phyloP scores from a whole-genome alignment of 2,113 vertebrate genomes.

The Takifugu flavidus region DNA sequence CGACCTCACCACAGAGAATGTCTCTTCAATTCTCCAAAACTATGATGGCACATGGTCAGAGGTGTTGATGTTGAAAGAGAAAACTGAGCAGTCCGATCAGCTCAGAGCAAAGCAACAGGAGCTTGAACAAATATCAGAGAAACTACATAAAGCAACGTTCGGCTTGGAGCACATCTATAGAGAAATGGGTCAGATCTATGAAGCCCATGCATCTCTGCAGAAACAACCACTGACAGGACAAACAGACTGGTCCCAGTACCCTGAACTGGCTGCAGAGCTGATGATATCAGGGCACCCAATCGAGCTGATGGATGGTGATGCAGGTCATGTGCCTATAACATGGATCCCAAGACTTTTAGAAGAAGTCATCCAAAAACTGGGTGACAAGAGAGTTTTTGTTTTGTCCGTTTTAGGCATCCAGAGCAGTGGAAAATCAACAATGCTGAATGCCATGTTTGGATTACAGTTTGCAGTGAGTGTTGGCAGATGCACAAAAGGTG shows the following conservation, averaged over 20 bases:
- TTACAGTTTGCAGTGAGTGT: conserved; percentile 74
- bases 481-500: conserved; percentile 74
- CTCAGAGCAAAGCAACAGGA: conserved; percentile 22
- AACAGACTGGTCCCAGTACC: conserved; percentile 40
- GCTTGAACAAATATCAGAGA: conserved; percentile 50
- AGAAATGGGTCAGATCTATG: conserved; percentile 77
- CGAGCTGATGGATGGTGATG: conserved; percentile 83
- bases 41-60: conserved; percentile 60
- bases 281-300: conserved; percentile 75
- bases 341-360: conserved; percentile 78
- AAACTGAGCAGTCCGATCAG: conserved; percentile 15
- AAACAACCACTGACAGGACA: background rate
- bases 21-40: conserved; percentile 42
- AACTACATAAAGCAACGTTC: conserved; percentile 56
- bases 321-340: conserved; percentile 72
- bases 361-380: conserved; percentile 66
- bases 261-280: conserved; percentile 71
- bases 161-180: conserved; percentile 76
- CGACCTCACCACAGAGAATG: conserved; percentile 27
- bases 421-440: conserved; percentile 78
- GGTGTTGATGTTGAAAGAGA: conserved; percentile 47
- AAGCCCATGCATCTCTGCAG: conserved; percentile 55
- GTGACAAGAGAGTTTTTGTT: conserved; percentile 74
- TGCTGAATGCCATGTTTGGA: conserved; percentile 69
- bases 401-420: conserved; percentile 77